These are phyloP conservation scores for Tanypteryx hageni DNA, from an alignment of 2,888 invertebrate genomes.

Conservation along the genomic window DNA sequence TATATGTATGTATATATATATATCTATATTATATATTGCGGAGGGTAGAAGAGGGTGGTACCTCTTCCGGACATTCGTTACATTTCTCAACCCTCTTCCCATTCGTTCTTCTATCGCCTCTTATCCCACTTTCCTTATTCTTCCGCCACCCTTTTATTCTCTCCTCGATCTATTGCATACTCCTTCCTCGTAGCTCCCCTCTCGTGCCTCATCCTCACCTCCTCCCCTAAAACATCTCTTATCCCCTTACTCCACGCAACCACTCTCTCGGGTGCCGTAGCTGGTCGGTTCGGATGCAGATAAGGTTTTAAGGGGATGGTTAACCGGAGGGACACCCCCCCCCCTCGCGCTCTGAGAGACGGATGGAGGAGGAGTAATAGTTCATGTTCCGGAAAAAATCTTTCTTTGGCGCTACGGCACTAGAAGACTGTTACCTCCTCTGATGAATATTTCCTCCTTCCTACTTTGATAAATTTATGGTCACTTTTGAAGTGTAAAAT, in stretches of 20 bases:
- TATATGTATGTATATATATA: no score
- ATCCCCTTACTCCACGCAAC: not conserved
- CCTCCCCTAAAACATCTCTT: not conserved
- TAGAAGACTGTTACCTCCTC: not conserved
- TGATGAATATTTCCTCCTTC: not conserved
- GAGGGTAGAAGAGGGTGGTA: not conserved
- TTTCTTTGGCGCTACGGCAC: not conserved
- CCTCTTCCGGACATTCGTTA: not conserved
- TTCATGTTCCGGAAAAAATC: not conserved
- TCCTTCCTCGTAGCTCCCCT: not conserved
- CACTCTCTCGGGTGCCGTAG: constrained; percentile 30
- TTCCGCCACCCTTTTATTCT: not conserved
- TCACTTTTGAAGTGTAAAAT: no score
- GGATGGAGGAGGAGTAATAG: not conserved
- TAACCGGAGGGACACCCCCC: not conserved
- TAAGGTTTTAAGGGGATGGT: constrained; percentile 28
- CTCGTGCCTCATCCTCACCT: not conserved
- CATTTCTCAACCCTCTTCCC: not conserved
- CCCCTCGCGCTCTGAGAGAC: not conserved
- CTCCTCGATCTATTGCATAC: not conserved
- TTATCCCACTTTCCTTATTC: not conserved
- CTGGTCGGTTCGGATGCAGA: constrained; percentile 40
- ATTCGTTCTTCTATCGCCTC: not conserved
- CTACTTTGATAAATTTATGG: not conserved
- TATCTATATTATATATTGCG: no score